Percentiles rank a stretch among this genome's conserved stretches.
Evolutionary conservation across 2,797 vertebrate species (phyloP).

Genomic region (Tokudaia tokunoshimensis): DNA sequence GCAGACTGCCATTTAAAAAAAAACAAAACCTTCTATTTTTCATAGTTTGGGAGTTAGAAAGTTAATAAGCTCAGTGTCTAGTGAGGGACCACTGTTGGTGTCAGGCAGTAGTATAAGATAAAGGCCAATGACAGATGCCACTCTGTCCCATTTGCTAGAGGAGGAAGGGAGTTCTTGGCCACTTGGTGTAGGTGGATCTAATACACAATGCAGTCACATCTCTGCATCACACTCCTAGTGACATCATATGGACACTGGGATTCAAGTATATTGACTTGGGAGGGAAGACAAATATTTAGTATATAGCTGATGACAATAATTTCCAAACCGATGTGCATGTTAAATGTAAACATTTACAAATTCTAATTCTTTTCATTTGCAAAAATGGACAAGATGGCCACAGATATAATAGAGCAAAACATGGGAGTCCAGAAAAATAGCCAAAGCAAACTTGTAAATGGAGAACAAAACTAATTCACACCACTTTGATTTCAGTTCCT

Average conservation of each 20-base stretch:
- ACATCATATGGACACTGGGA: background rate
- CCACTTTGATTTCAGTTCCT: background rate
- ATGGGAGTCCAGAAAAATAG: background rate
- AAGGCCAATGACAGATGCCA: background rate
- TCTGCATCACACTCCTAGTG: background rate
- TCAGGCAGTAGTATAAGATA: background rate
- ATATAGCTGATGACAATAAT: background rate
- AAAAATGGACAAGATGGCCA: background rate
- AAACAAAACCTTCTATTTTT: background rate
- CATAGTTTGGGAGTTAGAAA: background rate
- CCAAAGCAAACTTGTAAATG: background rate
- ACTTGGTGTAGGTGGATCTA: background rate
- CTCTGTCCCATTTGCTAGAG: background rate
- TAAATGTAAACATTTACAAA: background rate
- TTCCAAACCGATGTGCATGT: background rate
- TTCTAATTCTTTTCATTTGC: background rate
- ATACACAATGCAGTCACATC: background rate
- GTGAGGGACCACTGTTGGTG: background rate
- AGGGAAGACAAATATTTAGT: background rate
- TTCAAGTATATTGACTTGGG: background rate
- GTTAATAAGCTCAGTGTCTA: background rate
- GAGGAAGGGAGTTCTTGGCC: background rate
- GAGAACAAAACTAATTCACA: background rate
- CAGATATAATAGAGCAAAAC: background rate
- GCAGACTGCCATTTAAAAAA: background rate